Evolutionary conservation across 2,888 invertebrate species (phyloP), one percentile per base, ranked within the genome.

Genomic region (Agonum fuliginosum): DNA sequence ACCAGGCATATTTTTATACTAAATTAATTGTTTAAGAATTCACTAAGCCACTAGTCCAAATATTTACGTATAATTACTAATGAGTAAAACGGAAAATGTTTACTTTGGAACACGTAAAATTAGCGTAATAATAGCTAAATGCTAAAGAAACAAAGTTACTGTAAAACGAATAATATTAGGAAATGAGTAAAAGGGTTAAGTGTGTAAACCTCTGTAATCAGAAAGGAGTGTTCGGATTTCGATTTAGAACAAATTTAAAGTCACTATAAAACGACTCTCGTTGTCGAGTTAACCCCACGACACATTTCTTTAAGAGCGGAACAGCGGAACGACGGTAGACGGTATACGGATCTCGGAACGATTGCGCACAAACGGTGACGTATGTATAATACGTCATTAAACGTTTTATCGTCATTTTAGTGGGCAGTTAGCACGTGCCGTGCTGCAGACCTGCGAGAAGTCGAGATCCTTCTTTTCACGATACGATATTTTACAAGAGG

Each of bases 321-420:
- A n/a, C n/a, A n/a, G n/a, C 41, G 3, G 3, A 48, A 48, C 20
- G 14, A 48, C 20, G 10, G 43, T 17, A 17, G 48, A n/a, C 22
- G 12, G n/a, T 12, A 19, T n/a, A 19, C 24, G 19, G 12, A 54
- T 22, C 22, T 8, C 22, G 10, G 27, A 70, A 22, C 41, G 73
- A 58, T 73, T 73, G 73, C 30, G 62, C 65, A 74, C 62, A 74
- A 74, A 74, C 74, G 70, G 70, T 77, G 77, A 77, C 77, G 75
- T 75, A 75, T 75, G 67, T 75, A 75, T 75, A 75, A 75, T 75
- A 75, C 75, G 77, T 77, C 77, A 77, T 77, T 77, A 77, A 69
- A 70, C 77, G 70, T 77, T 77, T 77, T 77, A 77, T 77, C 70
- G 77, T 58, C 70, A 77, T 77, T 77, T 77, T 77, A 77, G 77